Conservation (phyloP, 2,888 invertebrate genomes). For the Antitype chi region DNA sequence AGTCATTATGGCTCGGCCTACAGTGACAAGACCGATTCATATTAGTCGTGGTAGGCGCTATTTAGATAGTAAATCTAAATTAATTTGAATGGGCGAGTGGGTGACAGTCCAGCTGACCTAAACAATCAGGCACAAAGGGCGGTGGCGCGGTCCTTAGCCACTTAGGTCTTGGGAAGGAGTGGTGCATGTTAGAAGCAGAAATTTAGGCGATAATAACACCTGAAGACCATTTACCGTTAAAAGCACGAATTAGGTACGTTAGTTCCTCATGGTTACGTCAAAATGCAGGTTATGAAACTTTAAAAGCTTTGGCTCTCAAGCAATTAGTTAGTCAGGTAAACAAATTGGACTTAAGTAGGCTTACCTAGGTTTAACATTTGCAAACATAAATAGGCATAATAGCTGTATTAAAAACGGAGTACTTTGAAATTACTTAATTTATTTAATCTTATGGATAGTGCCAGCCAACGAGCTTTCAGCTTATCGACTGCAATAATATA, state of each 20-base stretch:
- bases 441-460: background rate
- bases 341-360: slow-evolving; percentile 39
- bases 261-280: slow-evolving; percentile 14
- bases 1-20: slow-evolving; percentile 71
- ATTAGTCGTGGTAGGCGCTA: slow-evolving; percentile 74
- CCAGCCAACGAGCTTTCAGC: background rate
- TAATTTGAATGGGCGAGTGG: slow-evolving; percentile 84
- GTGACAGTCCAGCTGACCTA: slow-evolving; percentile 84
- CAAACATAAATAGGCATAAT: slow-evolving; percentile 11
- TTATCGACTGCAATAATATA: background rate
- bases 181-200: slow-evolving; percentile 67
- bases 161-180: slow-evolving; percentile 68
- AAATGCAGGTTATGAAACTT: slow-evolving; percentile 52
- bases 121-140: slow-evolving; percentile 83
- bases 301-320: slow-evolving; percentile 34
- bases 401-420: slow-evolving; percentile 1
- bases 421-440: slow-evolving; percentile 3
- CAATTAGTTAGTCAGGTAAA: slow-evolving; percentile 44
- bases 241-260: slow-evolving; percentile 33
- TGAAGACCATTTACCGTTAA: slow-evolving; percentile 44
- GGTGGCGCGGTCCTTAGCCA: slow-evolving; percentile 72
- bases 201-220: slow-evolving; percentile 33
- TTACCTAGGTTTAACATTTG: slow-evolving; percentile 18
- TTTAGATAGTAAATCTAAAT: slow-evolving; percentile 85
- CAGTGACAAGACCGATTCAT: slow-evolving; percentile 70